Evolutionary conservation across 2,888 invertebrate species (phyloP).

Genomic region (Cheilosia variabilis): DNA sequence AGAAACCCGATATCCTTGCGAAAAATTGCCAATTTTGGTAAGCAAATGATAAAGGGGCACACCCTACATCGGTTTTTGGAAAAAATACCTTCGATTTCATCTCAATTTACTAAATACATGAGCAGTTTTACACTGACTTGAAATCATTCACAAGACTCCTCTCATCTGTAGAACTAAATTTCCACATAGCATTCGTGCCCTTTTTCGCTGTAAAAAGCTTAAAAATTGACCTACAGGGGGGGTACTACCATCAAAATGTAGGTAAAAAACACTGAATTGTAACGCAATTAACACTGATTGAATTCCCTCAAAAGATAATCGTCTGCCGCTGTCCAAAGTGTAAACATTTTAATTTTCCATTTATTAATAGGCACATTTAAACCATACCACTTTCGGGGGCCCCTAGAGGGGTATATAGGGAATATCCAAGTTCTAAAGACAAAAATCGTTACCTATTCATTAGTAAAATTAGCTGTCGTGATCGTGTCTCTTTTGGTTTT

Average conservation of each 20-base stretch:
- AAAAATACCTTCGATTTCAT: neutral
- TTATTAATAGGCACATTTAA: slow-evolving; percentile 30
- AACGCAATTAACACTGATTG: slow-evolving; percentile 4
- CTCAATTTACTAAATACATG: neutral
- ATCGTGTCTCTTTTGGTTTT: slow-evolving; percentile 18
- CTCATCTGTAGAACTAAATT: neutral
- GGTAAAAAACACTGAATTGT: slow-evolving; percentile 25
- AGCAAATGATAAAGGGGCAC: neutral
- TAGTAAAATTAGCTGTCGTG: slow-evolving; percentile 52
- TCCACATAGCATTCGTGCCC: neutral
- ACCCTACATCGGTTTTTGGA: neutral
- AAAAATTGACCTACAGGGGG: slow-evolving; percentile 41
- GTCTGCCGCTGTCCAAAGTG: slow-evolving; percentile 7
- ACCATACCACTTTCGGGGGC: slow-evolving; percentile 19
- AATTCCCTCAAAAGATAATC: neutral
- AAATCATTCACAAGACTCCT: neutral
- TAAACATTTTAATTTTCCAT: slow-evolving; percentile 6
- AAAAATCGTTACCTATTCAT: slow-evolving; percentile 50
- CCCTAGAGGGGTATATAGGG: slow-evolving; percentile 17
- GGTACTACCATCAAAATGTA: slow-evolving; percentile 45
- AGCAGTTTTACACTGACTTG: neutral
- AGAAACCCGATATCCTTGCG: too few relatives aligned
- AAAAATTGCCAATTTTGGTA: neutral
- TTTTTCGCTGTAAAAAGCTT: slow-evolving; percentile 8
- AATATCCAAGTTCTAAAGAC: slow-evolving; percentile 4